Base-by-base conservation (phyloP, 2,113 vertebrate species). In the Pyxicephalus adspersus region DNA sequence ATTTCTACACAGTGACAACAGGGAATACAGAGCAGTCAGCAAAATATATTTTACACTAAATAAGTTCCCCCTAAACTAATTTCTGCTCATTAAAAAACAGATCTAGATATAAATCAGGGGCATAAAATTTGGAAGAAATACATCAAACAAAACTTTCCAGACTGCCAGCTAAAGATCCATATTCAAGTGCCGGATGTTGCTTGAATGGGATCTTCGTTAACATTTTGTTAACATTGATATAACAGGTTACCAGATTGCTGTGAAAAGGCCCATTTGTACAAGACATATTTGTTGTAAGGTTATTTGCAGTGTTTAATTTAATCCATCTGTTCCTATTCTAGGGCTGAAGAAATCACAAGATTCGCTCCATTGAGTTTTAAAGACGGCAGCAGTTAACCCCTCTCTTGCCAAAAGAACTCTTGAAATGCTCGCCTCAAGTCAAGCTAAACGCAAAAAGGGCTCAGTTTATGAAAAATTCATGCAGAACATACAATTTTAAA, bases 211-310 rank as follows among this genome's bases (percentile, higher is more conserved):
- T 51, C 50, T 64, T 45, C 23, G 31, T 50, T 63, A 45, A 15
- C 9, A 20, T 74, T 31, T 67, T 25, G 85, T 64, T 61, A 64
- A 71, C 25, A 28, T 68, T 51, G 83, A 1, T 45, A 28, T 73
- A 80, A 74, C 45, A 63, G 2, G 25, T 58, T 73, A 77, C 70
- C 7, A 63, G n/a, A 77, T 52, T 51, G 45, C 28, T 17, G 64
- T 8, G 0, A 64, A 83, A 75, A 83, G 29, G 25, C 83, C 76
- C 77, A 84, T 25, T 73, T 19, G 66, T 77, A 76, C 83, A 66
- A 84, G 86, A 72, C 0, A 0, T 75, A 64, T 74, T 88, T 70
- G 64, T 80, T 71, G 8, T 83, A 83, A 76, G 66, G 71, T 60
- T 79, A 64, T 77, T 88, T 83, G 68, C 54, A 68, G 26, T 20